Conservation (phyloP, 2,797 vertebrate species). For the Dendrocincla fuliginosa region DNA sequence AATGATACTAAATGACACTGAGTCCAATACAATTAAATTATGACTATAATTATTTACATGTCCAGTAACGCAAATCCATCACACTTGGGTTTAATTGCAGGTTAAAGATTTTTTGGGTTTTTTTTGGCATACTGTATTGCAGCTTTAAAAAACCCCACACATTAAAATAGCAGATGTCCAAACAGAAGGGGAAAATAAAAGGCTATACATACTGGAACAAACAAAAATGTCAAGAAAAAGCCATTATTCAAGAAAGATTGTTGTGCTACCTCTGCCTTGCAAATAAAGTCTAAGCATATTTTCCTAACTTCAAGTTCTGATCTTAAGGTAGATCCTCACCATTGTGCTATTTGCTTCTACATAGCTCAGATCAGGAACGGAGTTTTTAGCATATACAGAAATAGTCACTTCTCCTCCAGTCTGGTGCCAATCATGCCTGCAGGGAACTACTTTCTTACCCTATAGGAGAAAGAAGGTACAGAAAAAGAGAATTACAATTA, state of each 20-base stretch:
- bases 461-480: not conserved
- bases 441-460: slow-evolving; percentile 88
- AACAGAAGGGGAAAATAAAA: not conserved
- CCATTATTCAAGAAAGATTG: not conserved
- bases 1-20: not conserved
- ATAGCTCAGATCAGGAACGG: slow-evolving; percentile 87
- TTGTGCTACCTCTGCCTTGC: not conserved
- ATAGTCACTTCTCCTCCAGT: slow-evolving; percentile 94
- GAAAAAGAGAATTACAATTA: not conserved
- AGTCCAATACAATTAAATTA: not conserved
- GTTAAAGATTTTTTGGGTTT: not conserved
- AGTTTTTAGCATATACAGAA: slow-evolving; percentile 95
- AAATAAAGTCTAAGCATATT: not conserved
- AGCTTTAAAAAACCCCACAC: not conserved
- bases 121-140: not conserved
- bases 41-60: not conserved
- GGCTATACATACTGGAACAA: not conserved
- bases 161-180: not conserved
- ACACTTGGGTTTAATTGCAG: not conserved
- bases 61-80: not conserved
- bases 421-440: slow-evolving; percentile 98
- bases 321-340: slow-evolving; percentile 75
- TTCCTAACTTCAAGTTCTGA: not conserved
- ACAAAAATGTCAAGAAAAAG: not conserved
- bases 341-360: slow-evolving; percentile 93